Evolutionary conservation across 2,888 invertebrate species (phyloP).

Genomic region (Oscheius myriophilus): DNA sequence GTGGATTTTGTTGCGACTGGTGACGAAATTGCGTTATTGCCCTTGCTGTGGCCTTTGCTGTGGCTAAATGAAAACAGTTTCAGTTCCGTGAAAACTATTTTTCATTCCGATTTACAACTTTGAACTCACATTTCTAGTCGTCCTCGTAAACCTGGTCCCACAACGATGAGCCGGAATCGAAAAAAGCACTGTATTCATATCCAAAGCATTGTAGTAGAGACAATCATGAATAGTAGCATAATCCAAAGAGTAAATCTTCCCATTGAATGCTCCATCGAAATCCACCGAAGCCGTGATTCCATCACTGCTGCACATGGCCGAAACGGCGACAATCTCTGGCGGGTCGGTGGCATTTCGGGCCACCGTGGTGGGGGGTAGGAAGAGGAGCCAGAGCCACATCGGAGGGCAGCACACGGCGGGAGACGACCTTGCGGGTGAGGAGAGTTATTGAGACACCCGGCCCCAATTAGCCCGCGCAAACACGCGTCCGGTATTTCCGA

Average conservation of each 20-base stretch:
- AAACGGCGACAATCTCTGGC: slow-evolving; percentile 46
- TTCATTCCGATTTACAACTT: neutral
- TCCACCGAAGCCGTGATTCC: slow-evolving; percentile 69
- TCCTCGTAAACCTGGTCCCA: slow-evolving; percentile 63
- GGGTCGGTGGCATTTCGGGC: slow-evolving; percentile 15
- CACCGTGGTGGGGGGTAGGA: neutral
- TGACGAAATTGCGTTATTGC: too few species aligned
- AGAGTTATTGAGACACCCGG: slow-evolving; percentile 31
- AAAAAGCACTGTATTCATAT: slow-evolving; percentile 65
- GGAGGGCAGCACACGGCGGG: neutral
- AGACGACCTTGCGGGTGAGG: slow-evolving; percentile 25
- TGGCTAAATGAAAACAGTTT: too few species aligned
- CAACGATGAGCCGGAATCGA: slow-evolving; percentile 69
- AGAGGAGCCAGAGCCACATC: slow-evolving; percentile 7
- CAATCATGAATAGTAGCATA: slow-evolving; percentile 67
- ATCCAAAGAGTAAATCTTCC: slow-evolving; percentile 67
- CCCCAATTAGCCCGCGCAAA: slow-evolving; percentile 27
- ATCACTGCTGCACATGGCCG: slow-evolving; percentile 68
- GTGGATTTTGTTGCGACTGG: too few species aligned
- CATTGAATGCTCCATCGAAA: slow-evolving; percentile 66
- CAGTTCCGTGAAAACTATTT: too few species aligned
- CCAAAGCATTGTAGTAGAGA: slow-evolving; percentile 66
- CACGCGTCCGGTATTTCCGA: slow-evolving; percentile 13
- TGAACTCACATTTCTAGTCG: slow-evolving; percentile 62
- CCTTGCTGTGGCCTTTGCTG: too few species aligned